Percentiles rank a stretch among this genome's conserved stretches.
Evolutionary conservation across 2,888 invertebrate species (phyloP).

Genomic region (Cephalotes varians): DNA sequence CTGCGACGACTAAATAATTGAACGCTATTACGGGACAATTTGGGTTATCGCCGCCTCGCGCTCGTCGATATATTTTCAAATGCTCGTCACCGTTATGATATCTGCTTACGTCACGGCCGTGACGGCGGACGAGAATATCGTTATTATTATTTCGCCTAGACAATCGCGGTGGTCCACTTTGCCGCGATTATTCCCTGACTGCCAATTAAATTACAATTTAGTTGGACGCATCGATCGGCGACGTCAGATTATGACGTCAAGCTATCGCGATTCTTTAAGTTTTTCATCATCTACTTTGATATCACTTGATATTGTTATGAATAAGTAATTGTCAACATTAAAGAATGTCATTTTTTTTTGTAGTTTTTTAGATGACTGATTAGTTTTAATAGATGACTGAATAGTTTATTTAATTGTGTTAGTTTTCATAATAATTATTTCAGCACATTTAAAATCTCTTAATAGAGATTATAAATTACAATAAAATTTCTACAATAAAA

Average conservation of each 20-base stretch:
- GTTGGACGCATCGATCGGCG: conserved; percentile 25
- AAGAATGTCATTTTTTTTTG: background rate
- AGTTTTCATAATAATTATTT: background rate
- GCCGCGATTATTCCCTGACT: conserved; percentile 22
- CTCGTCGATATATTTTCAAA: conserved; percentile 47
- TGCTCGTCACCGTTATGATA: conserved; percentile 47
- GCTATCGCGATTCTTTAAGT: background rate
- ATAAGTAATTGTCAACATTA: background rate
- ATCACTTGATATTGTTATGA: background rate
- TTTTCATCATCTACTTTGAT: background rate
- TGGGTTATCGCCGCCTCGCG: conserved; percentile 43
- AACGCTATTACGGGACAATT: conserved; percentile 32
- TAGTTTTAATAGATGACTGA: background rate
- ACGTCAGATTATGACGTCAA: conserved; percentile 43
- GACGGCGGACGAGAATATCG: conserved; percentile 44
- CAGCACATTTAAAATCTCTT: background rate
- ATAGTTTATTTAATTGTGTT: background rate
- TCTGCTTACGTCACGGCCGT: conserved; percentile 49
- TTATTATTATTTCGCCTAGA: conserved; percentile 53
- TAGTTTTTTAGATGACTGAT: background rate
- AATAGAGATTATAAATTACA: too few species aligned
- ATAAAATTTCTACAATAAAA: background rate
- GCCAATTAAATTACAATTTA: conserved; percentile 45
- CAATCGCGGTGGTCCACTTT: conserved; percentile 49
- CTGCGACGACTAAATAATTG: conserved; percentile 42